Percentiles rank a stretch among this genome's conserved stretches.
phyloP scores from a whole-genome alignment of 2,888 invertebrate species.

The Cerastis leucographa region DNA sequence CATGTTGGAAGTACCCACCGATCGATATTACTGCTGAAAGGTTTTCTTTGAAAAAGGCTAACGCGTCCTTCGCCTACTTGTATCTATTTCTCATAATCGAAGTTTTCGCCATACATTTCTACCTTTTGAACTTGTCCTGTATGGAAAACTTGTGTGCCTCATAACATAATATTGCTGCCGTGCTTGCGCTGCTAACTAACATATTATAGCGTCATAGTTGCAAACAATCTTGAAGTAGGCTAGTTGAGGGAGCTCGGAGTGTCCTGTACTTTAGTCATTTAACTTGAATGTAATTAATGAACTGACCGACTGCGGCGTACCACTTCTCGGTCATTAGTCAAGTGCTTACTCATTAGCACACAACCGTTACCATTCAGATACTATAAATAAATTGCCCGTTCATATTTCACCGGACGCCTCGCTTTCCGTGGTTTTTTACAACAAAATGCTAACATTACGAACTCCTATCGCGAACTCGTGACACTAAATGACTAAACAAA shows the following conservation, averaged over 20 bases:
- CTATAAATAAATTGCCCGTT: slow-evolving; percentile 52
- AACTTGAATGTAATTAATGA: slow-evolving; percentile 80
- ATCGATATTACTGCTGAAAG: neutral
- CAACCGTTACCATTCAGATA: slow-evolving; percentile 62
- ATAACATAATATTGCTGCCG: slow-evolving; percentile 18
- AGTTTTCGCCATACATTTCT: slow-evolving; percentile 12
- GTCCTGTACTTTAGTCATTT: slow-evolving; percentile 71
- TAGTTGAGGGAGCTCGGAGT: slow-evolving; percentile 48
- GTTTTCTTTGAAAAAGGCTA: slow-evolving; percentile 5
- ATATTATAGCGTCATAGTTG: slow-evolving; percentile 46
- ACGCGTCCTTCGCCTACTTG: neutral
- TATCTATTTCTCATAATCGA: slow-evolving; percentile 15
- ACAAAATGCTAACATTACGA: slow-evolving; percentile 41
- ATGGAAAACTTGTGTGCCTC: slow-evolving; percentile 35
- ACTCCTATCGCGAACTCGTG: slow-evolving; percentile 35
- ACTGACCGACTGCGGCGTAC: slow-evolving; percentile 74
- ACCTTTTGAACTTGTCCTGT: slow-evolving; percentile 18
- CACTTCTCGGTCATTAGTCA: slow-evolving; percentile 72
- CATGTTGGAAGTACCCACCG: neutral
- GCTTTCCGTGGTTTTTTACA: slow-evolving; percentile 23
- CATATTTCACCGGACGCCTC: slow-evolving; percentile 42
- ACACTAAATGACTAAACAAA: slow-evolving; percentile 55
- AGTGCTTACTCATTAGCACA: slow-evolving; percentile 71
- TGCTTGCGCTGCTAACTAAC: slow-evolving; percentile 11
- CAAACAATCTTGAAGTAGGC: slow-evolving; percentile 55